Percentiles rank a stretch among this genome's conserved stretches.
These are phyloP conservation scores for Leptinotarsa juncta DNA, from an alignment of 2,888 invertebrate genomes.

Conservation along the genomic window DNA sequence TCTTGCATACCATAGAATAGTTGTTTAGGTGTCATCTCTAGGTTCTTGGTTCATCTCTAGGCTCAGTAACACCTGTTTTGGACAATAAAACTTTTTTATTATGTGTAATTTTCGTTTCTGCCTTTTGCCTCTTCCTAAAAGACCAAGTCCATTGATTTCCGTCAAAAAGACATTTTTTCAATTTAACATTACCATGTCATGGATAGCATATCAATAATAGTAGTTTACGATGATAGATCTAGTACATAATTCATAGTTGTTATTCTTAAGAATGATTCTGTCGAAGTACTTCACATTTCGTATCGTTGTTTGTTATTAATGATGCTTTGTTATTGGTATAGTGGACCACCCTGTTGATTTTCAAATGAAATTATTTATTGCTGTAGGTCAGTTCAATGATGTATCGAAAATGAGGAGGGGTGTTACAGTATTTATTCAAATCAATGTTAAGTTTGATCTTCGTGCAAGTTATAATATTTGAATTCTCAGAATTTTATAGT, in stretches of 20 bases:
- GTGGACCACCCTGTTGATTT: conserved; percentile 52
- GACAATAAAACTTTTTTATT: background rate
- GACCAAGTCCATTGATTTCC: conserved; percentile 19
- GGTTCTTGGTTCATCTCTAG: no score
- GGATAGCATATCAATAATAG: conserved; percentile 62
- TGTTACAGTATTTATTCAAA: background rate
- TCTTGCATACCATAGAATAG: no score
- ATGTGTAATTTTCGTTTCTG: background rate
- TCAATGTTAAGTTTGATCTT: background rate
- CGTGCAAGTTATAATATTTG: no score
- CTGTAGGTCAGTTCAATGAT: conserved; percentile 21
- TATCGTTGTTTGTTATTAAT: conserved; percentile 15
- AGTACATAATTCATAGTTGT: conserved; percentile 44
- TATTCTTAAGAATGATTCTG: conserved; percentile 23
- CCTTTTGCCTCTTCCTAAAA: background rate
- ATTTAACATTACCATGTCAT: conserved; percentile 57
- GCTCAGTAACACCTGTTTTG: background rate
- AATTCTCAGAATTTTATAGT: no score
- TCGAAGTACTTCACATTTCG: conserved; percentile 17
- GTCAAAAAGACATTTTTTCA: conserved; percentile 33
- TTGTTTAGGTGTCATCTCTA: no score
- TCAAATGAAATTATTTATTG: conserved; percentile 22
- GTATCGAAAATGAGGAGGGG: background rate
- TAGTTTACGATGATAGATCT: conserved; percentile 51
- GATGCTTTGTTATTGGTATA: conserved; percentile 41